Base-by-base conservation (phyloP, 2,797 vertebrate species). In the Phylloscopus collybita region DNA sequence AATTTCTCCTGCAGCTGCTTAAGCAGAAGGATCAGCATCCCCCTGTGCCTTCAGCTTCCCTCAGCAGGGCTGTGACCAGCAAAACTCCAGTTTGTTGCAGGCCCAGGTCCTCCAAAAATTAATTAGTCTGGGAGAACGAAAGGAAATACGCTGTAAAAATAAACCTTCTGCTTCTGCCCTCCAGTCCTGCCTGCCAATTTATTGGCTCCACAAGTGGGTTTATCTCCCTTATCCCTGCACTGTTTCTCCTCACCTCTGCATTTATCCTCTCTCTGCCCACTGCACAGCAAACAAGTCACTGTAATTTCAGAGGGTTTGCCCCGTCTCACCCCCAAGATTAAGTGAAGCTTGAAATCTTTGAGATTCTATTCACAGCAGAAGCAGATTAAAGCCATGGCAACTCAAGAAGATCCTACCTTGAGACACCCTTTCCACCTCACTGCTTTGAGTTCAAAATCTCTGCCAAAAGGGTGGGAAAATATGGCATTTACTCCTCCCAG, bases 61-160 rank as follows among this genome's bases (percentile, higher is more conserved):
- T 12, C 3, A 56, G 56, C 66, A 64, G 44, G 79, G 47, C 62
- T 57, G 16, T 3, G 23, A 32, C 6, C 59, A 79, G 38, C 1
- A 0, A 45, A 86, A 38, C 11, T 25, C 62, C 27, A 9, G 16
- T 0, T 67, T 9, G 16, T 1, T 5, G 9, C 15, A 16, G 29
- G 70, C 67, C 22, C 23, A 34, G 32, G 22, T 20, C 42, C 29
- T 29, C 9, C 10, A 64, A 29, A 42, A 40, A 22, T 0, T 51
- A 40, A 22, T 0, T 51, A n/a, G 10, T 11, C 40, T 40, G 19
- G 30, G 26, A 90, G 19, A 42, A 27, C 16, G 9, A 47, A 34
- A 70, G 34, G 27, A 20, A 18, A 60, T 7, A 3, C 0, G 10
- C 5, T 26, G 6, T 18, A 12, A 13, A 72, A 32, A 10, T 0